Percentiles rank a stretch among this genome's conserved stretches.
These are phyloP conservation scores for Gadopsis bispinosus DNA, from an alignment of 2,797 vertebrate species.

Conservation along the genomic window DNA sequence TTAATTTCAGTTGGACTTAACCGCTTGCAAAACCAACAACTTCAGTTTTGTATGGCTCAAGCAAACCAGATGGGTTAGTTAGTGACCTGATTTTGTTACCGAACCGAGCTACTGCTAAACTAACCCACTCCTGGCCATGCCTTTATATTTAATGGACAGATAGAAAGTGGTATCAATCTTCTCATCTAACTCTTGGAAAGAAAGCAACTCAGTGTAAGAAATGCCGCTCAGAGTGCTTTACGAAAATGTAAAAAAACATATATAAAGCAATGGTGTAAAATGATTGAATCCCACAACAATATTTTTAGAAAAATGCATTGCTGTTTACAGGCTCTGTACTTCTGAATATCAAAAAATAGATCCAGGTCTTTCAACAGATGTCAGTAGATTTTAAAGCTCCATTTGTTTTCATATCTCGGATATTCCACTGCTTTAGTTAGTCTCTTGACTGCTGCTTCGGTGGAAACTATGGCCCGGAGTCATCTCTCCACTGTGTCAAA, in stretches of 20 bases:
- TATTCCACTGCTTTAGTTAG: constrained; percentile 20
- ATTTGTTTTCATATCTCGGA: constrained; percentile 20
- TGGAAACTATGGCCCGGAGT: constrained; percentile 61
- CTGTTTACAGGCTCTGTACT: not conserved
- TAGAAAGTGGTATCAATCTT: not conserved
- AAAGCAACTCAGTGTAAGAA: not conserved
- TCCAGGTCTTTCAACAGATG: constrained; percentile 16
- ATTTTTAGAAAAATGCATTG: not conserved
- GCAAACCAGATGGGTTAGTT: not conserved
- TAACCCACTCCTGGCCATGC: not conserved
- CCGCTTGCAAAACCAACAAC: not conserved
- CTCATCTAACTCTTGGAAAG: not conserved
- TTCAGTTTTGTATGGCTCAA: not conserved
- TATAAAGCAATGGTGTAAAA: not conserved
- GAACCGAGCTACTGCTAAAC: not conserved
- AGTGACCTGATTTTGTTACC: not conserved
- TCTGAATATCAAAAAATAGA: not conserved
- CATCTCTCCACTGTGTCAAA: constrained; percentile 71
- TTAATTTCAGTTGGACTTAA: not conserved
- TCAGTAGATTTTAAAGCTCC: constrained; percentile 3
- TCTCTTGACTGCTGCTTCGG: constrained; percentile 10
- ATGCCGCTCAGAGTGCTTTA: not conserved
- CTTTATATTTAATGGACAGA: not conserved
- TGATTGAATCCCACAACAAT: not conserved
- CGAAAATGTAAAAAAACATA: not conserved